Percentiles rank a stretch among this genome's conserved stretches.
Conservation (phyloP, 2,113 vertebrate species). For the Pygoscelis adeliae region DNA sequence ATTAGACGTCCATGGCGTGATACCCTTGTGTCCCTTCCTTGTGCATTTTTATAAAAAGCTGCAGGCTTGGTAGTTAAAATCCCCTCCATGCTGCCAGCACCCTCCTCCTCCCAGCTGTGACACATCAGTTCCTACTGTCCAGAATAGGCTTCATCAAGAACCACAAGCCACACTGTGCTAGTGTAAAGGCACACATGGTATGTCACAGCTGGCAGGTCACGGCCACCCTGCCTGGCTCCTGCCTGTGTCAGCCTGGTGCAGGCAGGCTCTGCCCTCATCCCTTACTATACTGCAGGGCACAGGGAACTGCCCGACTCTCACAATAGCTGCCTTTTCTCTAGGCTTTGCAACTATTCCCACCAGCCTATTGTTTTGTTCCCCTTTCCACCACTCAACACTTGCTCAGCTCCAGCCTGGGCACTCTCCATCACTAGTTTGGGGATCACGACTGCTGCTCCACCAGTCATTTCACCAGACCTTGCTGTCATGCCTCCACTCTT, state of each 20-base stretch:
- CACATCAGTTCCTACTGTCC: not conserved
- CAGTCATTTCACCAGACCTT: not conserved
- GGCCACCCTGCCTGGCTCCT: not conserved
- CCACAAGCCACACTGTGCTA: not conserved
- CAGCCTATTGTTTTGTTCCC: not conserved
- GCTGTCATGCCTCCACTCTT: not conserved
- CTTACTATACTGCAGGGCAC: not conserved
- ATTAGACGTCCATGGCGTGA: not conserved
- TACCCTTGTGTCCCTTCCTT: not conserved
- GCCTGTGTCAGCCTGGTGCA: not conserved
- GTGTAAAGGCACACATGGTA: not conserved
- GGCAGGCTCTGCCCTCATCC: not conserved
- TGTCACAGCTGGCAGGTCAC: not conserved
- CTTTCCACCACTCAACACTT: not conserved
- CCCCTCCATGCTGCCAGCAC: not conserved
- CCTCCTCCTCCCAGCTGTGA: not conserved
- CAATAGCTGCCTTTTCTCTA: not conserved
- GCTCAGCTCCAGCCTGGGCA: not conserved
- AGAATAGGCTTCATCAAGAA: not conserved
- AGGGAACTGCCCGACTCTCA: accelerated
- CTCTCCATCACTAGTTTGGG: not conserved
- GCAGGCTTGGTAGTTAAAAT: not conserved
- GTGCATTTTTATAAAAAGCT: not conserved
- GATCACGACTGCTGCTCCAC: not conserved
- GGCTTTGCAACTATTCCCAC: not conserved